Base-by-base conservation (phyloP, 2,888 invertebrate genomes). In the Drosophila pullipes region DNA sequence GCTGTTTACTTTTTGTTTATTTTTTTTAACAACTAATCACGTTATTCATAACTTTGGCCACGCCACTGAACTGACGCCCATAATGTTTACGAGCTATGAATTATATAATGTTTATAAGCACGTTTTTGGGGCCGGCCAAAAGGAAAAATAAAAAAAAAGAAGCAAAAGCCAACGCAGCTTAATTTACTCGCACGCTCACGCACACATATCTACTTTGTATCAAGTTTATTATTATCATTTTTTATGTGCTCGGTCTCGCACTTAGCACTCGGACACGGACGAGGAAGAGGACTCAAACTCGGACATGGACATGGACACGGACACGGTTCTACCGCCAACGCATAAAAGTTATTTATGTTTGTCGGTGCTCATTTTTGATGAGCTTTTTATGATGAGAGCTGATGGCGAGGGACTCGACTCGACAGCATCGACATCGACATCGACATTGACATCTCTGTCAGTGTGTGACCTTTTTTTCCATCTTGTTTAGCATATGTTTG, bases 151-250 rank as follows among this genome's bases (percentile, higher is more conserved):
- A 4, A 13, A 35, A 35, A 47, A 16, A 47, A 16, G 22, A 47
- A 25, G 47, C 25, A 47, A 47, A 76, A 74, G 87, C 71, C 66
- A 78, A 78, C 78, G 74, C 70, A 74, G 87, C 89, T 84, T 86
- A 84, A 90, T 88, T 88, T 81, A 89, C 87, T 84, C 82, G 73
- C 76, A 90, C 86, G 74, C 86, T 69, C 83, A 78, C 85, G 69
- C 83, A 84, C 72, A 85, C 83, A 85, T 85, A 81, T 90, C 85
- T 83, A 89, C 86, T 79, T 89, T 86, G 83, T 88, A 80, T 90
- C 76, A 86, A 90, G 89, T 89, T 89, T 85, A 86, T 87, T 90
- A 87, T 87, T 83, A 87, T 90, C 90, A 90, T 90, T 85, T 85
- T 85, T 85, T 85, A 85, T 85, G 85, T 75, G 54, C 71, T 25